These are phyloP conservation scores for Syritta pipiens DNA, from an alignment of 2,888 invertebrate genomes.

Conservation along the genomic window DNA sequence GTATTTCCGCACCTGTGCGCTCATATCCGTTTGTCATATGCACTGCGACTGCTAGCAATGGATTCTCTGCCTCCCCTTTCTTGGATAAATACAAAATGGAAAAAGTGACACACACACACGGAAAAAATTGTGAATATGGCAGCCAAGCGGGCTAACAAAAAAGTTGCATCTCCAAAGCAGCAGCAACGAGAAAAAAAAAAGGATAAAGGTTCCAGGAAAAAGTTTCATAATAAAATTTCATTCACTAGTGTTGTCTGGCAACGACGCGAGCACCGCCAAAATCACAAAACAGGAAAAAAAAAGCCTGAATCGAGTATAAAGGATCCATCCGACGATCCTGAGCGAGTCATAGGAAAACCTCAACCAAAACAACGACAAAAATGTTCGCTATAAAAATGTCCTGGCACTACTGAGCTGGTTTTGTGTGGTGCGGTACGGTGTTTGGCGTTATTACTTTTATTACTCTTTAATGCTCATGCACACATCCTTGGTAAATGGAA, in stretches of 20 bases:
- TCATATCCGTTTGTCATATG: constrained; percentile 62
- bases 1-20: constrained; percentile 51
- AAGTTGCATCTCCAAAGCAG: not conserved
- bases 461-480: constrained; percentile 3
- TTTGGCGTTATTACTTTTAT: constrained; percentile 8
- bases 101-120: constrained; percentile 25
- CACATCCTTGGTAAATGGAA: constrained; percentile 4
- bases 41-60: constrained; percentile 30
- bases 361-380: constrained; percentile 57
- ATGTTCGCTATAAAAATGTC: constrained; percentile 46
- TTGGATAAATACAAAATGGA: constrained; percentile 21
- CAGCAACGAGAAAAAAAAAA: constrained; percentile 5
- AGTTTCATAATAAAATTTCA: constrained; percentile 67
- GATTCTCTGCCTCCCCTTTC: constrained; percentile 34
- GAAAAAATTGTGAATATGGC: constrained; percentile 27
- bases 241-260: constrained; percentile 63
- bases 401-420: too few species aligned
- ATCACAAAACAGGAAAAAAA: constrained; percentile 31
- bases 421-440: not conserved
- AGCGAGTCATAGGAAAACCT: constrained; percentile 52
- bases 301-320: too few species aligned
- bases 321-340: too few species aligned
- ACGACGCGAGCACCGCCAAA: constrained; percentile 59
- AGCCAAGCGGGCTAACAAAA: constrained; percentile 18
- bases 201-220: constrained; percentile 36